Evolutionary conservation across 2,113 vertebrate species (phyloP).

Genomic region (Ageneiosus marmoratus): DNA sequence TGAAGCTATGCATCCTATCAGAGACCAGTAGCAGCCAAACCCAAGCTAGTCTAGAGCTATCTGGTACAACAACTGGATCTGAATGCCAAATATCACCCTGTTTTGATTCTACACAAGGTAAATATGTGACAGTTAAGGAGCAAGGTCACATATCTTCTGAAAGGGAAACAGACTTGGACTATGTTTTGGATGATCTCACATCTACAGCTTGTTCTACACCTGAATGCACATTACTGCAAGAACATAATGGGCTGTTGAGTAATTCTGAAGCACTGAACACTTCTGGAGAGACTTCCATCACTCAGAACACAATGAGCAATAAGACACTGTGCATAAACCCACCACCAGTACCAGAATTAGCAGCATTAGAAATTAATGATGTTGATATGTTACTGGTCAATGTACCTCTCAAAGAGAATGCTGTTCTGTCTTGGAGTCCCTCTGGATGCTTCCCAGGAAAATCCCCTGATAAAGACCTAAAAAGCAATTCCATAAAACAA

Average conservation of each 20-base stretch:
- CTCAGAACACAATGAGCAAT: neutral
- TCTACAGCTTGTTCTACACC: slow-evolving; percentile 10
- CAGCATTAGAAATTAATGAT: slow-evolving; percentile 2
- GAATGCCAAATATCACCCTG: slow-evolving; percentile 47
- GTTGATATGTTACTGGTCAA: neutral
- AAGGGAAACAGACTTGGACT: slow-evolving; percentile 14
- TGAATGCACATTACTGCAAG: slow-evolving; percentile 11
- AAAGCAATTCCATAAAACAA: neutral
- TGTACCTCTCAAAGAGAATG: slow-evolving; percentile 10
- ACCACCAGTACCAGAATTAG: slow-evolving; percentile 7
- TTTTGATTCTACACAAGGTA: slow-evolving; percentile 50
- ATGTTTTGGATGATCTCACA: neutral
- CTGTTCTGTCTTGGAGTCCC: neutral
- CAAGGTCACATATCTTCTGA: slow-evolving; percentile 32
- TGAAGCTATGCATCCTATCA: slow-evolving; percentile 49
- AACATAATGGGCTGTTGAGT: neutral
- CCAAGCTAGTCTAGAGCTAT: slow-evolving; percentile 54
- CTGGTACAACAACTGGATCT: slow-evolving; percentile 43
- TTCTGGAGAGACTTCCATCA: neutral
- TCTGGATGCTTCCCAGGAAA: neutral
- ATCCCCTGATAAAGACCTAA: neutral
- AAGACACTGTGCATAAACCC: neutral
- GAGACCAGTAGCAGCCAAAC: slow-evolving; percentile 56
- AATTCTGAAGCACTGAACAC: neutral
- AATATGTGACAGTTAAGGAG: slow-evolving; percentile 51